Evolutionary conservation across 2,888 invertebrate species (phyloP).

Genomic region (Fabriciana adippe): DNA sequence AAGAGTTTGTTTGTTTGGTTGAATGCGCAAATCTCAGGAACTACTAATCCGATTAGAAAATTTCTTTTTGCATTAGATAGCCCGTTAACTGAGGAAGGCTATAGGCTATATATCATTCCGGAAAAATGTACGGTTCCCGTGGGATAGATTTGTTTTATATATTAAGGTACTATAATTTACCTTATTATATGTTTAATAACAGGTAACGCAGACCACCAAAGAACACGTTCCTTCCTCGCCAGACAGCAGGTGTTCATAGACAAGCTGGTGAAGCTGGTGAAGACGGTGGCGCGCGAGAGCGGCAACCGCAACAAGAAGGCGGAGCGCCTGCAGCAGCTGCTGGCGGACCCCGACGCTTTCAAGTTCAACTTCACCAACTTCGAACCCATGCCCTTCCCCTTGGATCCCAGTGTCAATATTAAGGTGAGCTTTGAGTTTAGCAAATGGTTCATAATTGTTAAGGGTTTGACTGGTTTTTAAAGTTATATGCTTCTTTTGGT

Average conservation of each 20-base stretch:
- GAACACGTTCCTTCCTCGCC: conserved; percentile 88
- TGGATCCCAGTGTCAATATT: conserved; percentile 92
- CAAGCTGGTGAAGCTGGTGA: conserved; percentile 93
- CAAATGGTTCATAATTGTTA: neutral
- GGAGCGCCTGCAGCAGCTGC: conserved; percentile 91
- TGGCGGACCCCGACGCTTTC: conserved; percentile 90
- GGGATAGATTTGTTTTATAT: too few species aligned
- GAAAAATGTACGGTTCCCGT: too few species aligned
- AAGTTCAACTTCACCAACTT: conserved; percentile 94
- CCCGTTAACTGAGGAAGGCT: too few species aligned
- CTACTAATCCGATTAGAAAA: too few species aligned
- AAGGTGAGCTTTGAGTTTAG: conserved; percentile 28
- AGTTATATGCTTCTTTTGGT: too few species aligned
- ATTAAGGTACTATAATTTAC: too few species aligned
- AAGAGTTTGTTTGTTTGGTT: too few species aligned
- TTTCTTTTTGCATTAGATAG: too few species aligned
- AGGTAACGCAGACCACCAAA: conserved; percentile 87
- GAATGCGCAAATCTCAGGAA: too few species aligned
- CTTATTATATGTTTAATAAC: conserved; percentile 5
- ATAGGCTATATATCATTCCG: too few species aligned
- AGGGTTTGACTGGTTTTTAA: too few species aligned
- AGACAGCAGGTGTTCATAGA: conserved; percentile 96
- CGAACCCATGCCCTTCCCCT: conserved; percentile 95
- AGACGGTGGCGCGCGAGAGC: conserved; percentile 93
- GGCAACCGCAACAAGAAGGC: conserved; percentile 96